A percentile compares a stretch with the other conserved stretches of the same genome.
phyloP scores from a whole-genome alignment of 2,113 vertebrate species.

The Elaphurus davidianus region DNA sequence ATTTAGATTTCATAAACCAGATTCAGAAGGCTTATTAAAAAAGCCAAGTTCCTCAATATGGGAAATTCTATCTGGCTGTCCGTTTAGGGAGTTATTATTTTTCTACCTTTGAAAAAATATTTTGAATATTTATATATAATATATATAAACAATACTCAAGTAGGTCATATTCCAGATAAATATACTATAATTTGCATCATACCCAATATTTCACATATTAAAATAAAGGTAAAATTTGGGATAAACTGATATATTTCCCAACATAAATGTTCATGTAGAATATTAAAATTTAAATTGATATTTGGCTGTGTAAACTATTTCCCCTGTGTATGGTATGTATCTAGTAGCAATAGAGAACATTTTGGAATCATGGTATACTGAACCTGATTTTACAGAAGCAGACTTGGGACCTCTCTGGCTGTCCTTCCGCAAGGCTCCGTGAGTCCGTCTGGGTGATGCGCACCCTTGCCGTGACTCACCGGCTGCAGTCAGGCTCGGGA shows the following conservation, averaged over 20 bases:
- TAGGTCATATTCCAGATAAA: slow-evolving; percentile 57
- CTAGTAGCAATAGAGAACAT: not conserved
- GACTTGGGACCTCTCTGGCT: not conserved
- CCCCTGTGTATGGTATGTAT: not conserved
- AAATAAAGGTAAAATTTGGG: slow-evolving; percentile 65
- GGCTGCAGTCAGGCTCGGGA: not conserved
- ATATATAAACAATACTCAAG: slow-evolving; percentile 50
- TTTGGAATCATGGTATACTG: not conserved
- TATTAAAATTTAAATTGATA: not conserved
- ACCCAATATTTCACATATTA: slow-evolving; percentile 51
- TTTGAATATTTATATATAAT: slow-evolving; percentile 61
- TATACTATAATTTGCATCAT: slow-evolving; percentile 58
- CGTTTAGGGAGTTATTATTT: slow-evolving; percentile 59
- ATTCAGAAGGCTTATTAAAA: slow-evolving; percentile 66
- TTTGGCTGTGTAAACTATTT: slow-evolving; percentile 33
- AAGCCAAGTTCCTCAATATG: slow-evolving; percentile 67
- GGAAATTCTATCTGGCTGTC: slow-evolving; percentile 62
- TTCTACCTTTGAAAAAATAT: slow-evolving; percentile 64
- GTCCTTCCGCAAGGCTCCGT: not conserved
- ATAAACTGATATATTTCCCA: not conserved
- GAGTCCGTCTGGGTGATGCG: not conserved
- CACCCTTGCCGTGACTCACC: not conserved
- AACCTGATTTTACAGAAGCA: not conserved
- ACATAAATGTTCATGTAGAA: slow-evolving; percentile 19
- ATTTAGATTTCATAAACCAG: slow-evolving; percentile 60